Conservation (phyloP, 2,797 vertebrate species). For the Simalia tracyae region DNA sequence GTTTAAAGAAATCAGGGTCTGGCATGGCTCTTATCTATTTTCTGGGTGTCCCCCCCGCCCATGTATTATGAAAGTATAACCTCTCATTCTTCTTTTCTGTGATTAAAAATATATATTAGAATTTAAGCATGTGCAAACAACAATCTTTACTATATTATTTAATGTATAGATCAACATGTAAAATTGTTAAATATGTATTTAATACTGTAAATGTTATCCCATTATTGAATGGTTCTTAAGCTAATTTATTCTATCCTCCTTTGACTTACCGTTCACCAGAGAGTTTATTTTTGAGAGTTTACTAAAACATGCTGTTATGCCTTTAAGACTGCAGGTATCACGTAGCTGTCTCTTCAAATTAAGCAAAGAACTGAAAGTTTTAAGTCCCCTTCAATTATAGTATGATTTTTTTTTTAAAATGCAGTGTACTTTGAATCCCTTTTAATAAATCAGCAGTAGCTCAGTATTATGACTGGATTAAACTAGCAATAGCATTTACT, state of each 20-base stretch:
- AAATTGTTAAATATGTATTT: not conserved
- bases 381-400: conserved; percentile 42
- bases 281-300: conserved; percentile 27
- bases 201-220: not conserved
- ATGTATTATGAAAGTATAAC: not conserved
- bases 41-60: not conserved
- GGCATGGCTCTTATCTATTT: no score
- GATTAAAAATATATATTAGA: not conserved
- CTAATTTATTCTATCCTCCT: not conserved
- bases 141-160: not conserved
- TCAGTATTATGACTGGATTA: conserved; percentile 31
- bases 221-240: conserved; percentile 3
- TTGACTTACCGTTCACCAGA: not conserved
- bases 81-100: not conserved
- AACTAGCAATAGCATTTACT: conserved; percentile 48
- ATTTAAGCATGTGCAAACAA: not conserved
- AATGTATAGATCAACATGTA: not conserved
- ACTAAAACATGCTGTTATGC: conserved; percentile 28
- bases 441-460: conserved; percentile 17
- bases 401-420: conserved; percentile 5
- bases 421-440: conserved; percentile 3
- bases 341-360: conserved; percentile 50
- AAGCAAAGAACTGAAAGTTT: conserved; percentile 59
- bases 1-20: not conserved
- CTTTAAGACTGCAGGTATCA: conserved; percentile 56